These are phyloP conservation scores for Mirza zaza DNA, from an alignment of 2,113 vertebrate species.

Conservation along the genomic window DNA sequence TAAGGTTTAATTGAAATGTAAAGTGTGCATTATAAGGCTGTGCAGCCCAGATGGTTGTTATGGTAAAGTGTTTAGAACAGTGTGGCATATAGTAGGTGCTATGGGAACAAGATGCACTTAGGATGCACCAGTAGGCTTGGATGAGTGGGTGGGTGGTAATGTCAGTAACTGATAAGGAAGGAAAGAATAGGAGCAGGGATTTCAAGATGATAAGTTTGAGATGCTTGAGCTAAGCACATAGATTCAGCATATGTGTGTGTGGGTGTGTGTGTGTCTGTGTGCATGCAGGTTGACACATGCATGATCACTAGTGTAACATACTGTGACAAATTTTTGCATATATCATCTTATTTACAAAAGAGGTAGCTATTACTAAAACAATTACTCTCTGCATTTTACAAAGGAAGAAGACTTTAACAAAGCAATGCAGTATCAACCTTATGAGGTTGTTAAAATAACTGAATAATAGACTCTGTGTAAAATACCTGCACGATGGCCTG, in stretches of 20 bases:
- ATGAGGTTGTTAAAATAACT: neutral
- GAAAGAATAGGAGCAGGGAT: neutral
- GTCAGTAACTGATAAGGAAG: neutral
- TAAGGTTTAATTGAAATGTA: neutral
- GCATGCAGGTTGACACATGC: neutral
- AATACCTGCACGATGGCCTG: neutral
- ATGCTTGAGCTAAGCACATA: neutral
- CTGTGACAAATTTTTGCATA: neutral
- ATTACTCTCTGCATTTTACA: neutral
- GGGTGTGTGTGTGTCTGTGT: neutral
- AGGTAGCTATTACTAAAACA: neutral
- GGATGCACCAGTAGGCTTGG: neutral
- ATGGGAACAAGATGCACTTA: neutral
- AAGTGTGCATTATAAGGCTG: neutral
- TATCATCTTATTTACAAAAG: neutral
- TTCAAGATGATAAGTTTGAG: neutral
- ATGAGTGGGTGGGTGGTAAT: neutral
- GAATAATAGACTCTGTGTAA: neutral
- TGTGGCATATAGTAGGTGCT: neutral
- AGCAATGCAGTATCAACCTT: neutral
- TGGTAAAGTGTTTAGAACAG: neutral
- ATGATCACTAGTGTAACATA: neutral
- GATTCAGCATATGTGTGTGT: rapidly evolving
- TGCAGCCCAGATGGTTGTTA: neutral
- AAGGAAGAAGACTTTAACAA: neutral